Evolutionary conservation across 2,888 invertebrate species (phyloP).

Genomic region (Cantharis rustica): DNA sequence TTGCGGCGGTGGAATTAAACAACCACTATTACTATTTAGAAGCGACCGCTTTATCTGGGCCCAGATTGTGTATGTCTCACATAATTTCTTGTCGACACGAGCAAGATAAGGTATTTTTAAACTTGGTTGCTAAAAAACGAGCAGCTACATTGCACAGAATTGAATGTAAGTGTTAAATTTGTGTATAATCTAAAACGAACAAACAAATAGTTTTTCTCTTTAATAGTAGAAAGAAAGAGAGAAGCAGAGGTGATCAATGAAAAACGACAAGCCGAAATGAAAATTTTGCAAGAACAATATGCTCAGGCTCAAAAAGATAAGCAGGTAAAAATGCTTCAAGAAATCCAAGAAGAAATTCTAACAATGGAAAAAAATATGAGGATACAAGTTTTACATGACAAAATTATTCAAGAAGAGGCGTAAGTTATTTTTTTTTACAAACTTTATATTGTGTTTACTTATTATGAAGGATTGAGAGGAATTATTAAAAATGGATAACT

Average conservation of each 20-base stretch:
- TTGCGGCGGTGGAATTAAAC: conserved; percentile 43
- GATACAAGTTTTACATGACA: conserved; percentile 46
- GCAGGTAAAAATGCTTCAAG: conserved; percentile 41
- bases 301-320: conserved; percentile 45
- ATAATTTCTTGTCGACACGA: conserved; percentile 39
- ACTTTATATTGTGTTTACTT: too few species aligned
- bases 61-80: conserved; percentile 44
- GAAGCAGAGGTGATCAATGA: conserved; percentile 41
- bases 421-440: conserved; percentile 39
- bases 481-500: too few species aligned
- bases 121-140: conserved; percentile 48
- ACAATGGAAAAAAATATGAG: conserved; percentile 42
- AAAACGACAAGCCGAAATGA: conserved; percentile 45
- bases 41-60: conserved; percentile 47
- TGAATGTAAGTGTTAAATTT: conserved; percentile 45
- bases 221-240: conserved; percentile 49
- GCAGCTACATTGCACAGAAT: conserved; percentile 47
- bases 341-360: conserved; percentile 48
- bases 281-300: conserved; percentile 47
- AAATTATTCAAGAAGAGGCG: conserved; percentile 51
- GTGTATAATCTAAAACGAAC: not conserved
- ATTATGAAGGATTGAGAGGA: too few species aligned
- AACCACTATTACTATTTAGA: conserved; percentile 49
- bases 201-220: not conserved
- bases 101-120: conserved; percentile 41